These are phyloP conservation scores for Choristoneura rosaceana DNA, from an alignment of 2,888 invertebrate species.

Conservation along the genomic window DNA sequence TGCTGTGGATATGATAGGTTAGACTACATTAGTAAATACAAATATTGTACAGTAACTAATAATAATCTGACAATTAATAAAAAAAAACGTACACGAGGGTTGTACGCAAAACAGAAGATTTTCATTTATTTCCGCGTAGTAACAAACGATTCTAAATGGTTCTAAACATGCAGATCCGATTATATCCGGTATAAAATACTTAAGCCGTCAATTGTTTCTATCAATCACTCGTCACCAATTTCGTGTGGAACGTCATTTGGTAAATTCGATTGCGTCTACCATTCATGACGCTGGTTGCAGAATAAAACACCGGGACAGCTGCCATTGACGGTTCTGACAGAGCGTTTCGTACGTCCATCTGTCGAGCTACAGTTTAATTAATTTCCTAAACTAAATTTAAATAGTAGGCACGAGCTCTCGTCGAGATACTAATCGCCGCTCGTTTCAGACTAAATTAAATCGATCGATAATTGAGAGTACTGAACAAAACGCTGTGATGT, in stretches of 20 bases:
- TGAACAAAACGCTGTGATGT: conserved; percentile 54
- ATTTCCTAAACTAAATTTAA: conserved; percentile 79
- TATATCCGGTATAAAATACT: conserved; percentile 70
- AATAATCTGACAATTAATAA: background rate
- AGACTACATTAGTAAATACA: background rate
- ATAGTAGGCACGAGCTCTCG: conserved; percentile 64
- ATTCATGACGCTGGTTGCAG: conserved; percentile 70
- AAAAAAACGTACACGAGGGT: background rate
- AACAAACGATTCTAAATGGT: conserved; percentile 45
- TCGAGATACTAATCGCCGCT: conserved; percentile 55
- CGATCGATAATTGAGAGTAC: conserved; percentile 60
- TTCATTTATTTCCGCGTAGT: conserved; percentile 3
- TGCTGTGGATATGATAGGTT: background rate
- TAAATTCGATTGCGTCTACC: conserved; percentile 78
- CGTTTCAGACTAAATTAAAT: conserved; percentile 64
- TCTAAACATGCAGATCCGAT: conserved; percentile 72
- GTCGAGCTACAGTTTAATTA: conserved; percentile 70
- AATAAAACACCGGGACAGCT: conserved; percentile 77
- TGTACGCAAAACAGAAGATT: background rate
- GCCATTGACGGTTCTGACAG: conserved; percentile 76
- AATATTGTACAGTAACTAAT: background rate
- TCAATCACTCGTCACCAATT: conserved; percentile 81
- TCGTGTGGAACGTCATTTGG: conserved; percentile 79
- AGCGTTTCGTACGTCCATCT: conserved; percentile 60
- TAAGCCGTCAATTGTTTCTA: conserved; percentile 69